A percentile compares a stretch with the other conserved stretches of the same genome.
Evolutionary conservation across 2,888 invertebrate genomes (phyloP).

Genomic region (Pandemis heparana): DNA sequence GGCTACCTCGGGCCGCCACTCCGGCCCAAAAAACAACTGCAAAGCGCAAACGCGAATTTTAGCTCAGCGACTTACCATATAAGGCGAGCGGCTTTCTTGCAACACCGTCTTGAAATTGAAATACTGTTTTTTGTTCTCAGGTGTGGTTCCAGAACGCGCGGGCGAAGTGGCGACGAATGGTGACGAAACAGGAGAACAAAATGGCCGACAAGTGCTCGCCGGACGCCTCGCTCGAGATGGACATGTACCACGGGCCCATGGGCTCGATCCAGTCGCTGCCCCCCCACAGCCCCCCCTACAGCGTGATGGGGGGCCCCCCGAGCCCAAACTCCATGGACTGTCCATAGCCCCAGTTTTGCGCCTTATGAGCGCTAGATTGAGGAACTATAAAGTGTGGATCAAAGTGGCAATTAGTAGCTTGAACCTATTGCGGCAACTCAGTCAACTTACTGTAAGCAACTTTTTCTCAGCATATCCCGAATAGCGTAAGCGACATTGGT

Average conservation of each 20-base stretch:
- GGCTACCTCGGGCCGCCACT: background rate
- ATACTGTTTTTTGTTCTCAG: slow-evolving; percentile 85
- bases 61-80: slow-evolving; percentile 41
- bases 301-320: slow-evolving; percentile 87
- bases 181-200: slow-evolving; percentile 92
- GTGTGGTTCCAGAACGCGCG: slow-evolving; percentile 98
- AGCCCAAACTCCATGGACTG: slow-evolving; percentile 91
- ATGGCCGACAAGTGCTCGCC: slow-evolving; percentile 90
- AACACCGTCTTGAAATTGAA: slow-evolving; percentile 51
- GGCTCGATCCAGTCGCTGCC: slow-evolving; percentile 88
- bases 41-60: slow-evolving; percentile 28
- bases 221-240: slow-evolving; percentile 87
- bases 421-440: background rate
- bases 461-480: background rate
- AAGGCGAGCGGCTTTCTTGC: slow-evolving; percentile 44
- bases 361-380: slow-evolving; percentile 70
- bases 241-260: slow-evolving; percentile 88
- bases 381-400: slow-evolving; percentile 48
- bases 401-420: background rate
- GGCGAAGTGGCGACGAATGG: slow-evolving; percentile 96
- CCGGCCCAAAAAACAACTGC: slow-evolving; percentile 1
- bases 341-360: slow-evolving; percentile 86
- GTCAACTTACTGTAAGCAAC: background rate
- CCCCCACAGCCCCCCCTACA: slow-evolving; percentile 90
- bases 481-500: background rate